A percentile compares a stretch with the other conserved stretches of the same genome.
Conservation (phyloP, 2,113 vertebrate species). For the Leptobrachium ailaonicum region DNA sequence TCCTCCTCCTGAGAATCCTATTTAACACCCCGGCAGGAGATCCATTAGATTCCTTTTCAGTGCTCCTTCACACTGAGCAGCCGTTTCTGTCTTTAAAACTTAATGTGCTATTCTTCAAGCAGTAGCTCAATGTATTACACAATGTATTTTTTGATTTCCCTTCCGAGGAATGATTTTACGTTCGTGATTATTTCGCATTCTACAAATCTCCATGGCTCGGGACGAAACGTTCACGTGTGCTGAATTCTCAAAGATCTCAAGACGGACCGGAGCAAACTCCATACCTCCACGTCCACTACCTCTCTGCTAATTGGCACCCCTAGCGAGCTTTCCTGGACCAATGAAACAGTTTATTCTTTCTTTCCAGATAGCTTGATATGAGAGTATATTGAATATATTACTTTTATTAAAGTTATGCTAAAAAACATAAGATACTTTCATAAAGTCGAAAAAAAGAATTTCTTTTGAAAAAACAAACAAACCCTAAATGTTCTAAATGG, state of each 20-base stretch:
- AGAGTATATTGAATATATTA: too few relatives aligned
- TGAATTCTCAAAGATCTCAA: not conserved
- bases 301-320: not conserved
- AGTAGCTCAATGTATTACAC: not conserved
- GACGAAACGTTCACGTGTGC: too few relatives aligned
- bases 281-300: not conserved
- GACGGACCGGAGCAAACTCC: too few relatives aligned
- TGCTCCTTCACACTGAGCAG: slow-evolving; percentile 11
- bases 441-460: too few relatives aligned
- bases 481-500: too few relatives aligned
- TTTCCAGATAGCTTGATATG: not conserved
- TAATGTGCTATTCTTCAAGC: slow-evolving; percentile 18
- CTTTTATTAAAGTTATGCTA: too few relatives aligned
- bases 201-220: too few relatives aligned
- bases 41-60: slow-evolving; percentile 26
- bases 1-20: slow-evolving; percentile 38
- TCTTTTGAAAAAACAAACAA: too few relatives aligned
- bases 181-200: not conserved
- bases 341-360: not conserved
- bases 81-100: slow-evolving; percentile 15
- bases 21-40: slow-evolving; percentile 37
- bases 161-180: not conserved
- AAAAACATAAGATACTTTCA: too few relatives aligned
- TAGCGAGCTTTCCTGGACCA: not conserved
- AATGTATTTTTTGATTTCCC: not conserved